phyloP scores from a whole-genome alignment of 2,797 vertebrate species.

The Pseudochaenichthys georgianus region DNA sequence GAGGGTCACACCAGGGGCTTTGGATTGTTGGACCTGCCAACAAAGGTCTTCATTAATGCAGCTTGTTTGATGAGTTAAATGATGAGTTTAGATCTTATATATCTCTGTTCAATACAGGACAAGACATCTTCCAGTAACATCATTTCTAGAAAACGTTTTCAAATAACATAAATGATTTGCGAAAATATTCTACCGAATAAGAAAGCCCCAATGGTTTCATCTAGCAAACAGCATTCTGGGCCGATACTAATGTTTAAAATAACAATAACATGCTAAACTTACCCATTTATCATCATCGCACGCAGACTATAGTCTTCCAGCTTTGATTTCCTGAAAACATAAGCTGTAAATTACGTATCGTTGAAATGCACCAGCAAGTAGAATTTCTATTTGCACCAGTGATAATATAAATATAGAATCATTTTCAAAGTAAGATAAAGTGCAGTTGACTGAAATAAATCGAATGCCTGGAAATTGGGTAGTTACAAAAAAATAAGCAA shows the following conservation, averaged over 20 bases:
- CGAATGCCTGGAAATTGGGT: background rate
- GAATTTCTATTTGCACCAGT: background rate
- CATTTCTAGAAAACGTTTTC: background rate
- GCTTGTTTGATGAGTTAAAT: too few species aligned
- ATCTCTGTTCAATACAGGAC: background rate
- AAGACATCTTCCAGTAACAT: background rate
- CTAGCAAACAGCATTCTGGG: too few species aligned
- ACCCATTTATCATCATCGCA: background rate
- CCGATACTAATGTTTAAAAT: too few species aligned
- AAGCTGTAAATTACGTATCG: background rate
- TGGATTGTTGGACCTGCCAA: conserved; percentile 2
- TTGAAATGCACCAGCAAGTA: conserved; percentile 14
- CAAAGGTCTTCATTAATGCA: background rate
- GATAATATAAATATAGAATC: background rate
- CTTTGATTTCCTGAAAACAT: conserved; percentile 13
- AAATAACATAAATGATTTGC: background rate
- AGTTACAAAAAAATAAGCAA: background rate
- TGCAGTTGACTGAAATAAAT: conserved; percentile 8
- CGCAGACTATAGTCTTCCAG: background rate
- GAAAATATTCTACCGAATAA: background rate
- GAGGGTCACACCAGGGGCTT: background rate
- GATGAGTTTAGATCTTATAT: background rate
- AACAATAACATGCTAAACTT: too few species aligned
- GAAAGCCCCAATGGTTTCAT: background rate
- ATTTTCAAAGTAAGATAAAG: conserved; percentile 13